A percentile compares a stretch with the other conserved stretches of the same genome.
phyloP scores from a whole-genome alignment of 2,888 invertebrate species.

The Calliphora vomitoria region DNA sequence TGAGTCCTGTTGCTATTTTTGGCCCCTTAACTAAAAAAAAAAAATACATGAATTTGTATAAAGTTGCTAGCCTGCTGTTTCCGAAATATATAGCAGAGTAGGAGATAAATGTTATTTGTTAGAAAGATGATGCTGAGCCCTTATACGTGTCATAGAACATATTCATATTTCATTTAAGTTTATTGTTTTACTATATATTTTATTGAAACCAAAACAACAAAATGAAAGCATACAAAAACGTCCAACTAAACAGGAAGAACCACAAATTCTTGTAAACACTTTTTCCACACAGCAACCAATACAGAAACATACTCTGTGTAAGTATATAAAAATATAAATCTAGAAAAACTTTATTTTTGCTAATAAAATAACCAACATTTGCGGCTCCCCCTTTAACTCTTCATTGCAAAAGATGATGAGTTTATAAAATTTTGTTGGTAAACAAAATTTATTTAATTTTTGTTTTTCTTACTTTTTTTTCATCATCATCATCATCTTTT shows the following conservation, averaged over 20 bases:
- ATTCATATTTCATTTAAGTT: conserved; percentile 71
- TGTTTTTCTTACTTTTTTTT: not conserved
- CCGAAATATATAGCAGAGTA: not conserved
- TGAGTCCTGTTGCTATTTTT: conserved; percentile 58
- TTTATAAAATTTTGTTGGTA: conserved; percentile 62
- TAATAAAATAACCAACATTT: conserved; percentile 25
- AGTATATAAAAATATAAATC: too few relatives aligned
- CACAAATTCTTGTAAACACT: conserved; percentile 37
- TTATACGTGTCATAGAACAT: conserved; percentile 72
- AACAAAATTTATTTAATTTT: conserved; percentile 55
- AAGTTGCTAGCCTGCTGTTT: conserved; percentile 14
- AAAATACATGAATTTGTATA: conserved; percentile 35
- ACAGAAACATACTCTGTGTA: too few relatives aligned
- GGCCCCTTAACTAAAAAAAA: not conserved
- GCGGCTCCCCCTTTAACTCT: conserved; percentile 6
- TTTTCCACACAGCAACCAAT: not conserved
- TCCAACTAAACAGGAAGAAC: conserved; percentile 23
- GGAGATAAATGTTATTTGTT: conserved; percentile 53
- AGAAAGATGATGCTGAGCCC: conserved; percentile 57
- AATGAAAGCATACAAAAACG: not conserved
- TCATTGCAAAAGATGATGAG: conserved; percentile 32
- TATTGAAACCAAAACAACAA: conserved; percentile 29
- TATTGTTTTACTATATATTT: conserved; percentile 67
- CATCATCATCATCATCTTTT: not conserved
- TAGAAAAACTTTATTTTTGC: not conserved